Base-by-base conservation (phyloP, 2,888 invertebrate genomes). In the Cremastinae sp. region DNA sequence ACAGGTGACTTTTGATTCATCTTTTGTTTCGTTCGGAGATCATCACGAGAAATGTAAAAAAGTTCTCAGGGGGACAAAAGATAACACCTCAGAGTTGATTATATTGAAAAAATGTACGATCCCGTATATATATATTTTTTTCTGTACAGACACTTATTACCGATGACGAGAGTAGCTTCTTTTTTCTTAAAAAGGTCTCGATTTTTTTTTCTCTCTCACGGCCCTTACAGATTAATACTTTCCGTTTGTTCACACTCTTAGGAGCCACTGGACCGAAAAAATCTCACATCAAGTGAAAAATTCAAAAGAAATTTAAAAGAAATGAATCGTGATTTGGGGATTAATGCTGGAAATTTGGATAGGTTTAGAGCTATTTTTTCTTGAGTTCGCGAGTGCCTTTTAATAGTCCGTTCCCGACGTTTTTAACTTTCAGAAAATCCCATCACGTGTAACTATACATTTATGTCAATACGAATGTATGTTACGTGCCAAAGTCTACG, bases 171-270 rank as follows among this genome's bases (percentile, higher is more conserved):
- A 61, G 64, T 54, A 62, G 4, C 22, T 53, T 18, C 22, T 28
- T 41, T 16, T 56, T 38, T 41, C 47, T 58, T 28, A 59, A 20
- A 5, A 3, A 14, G 28, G 28, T 12, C 28, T 61, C 34, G 7
- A 22, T 34, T 58, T 69, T 20, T 59, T 54, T 38, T 49, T 56
- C 73, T 65, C 61, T 78, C 51, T 75, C 71, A 62, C 62, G 73
- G 71, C 76, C 41, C 83, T 85, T 85, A 86, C 80, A 83, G 83
- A 83, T 87, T 83, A 86, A 84, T 87, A 88, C 85, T 88, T 88
- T 87, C 85, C 83, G 79, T 79, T 79, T 73, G 73, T 69, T 16
- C 53, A 41, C 59, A 74, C 68, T 61, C 65, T 62, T 14, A 43
- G n/a, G 14, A 53, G 28, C 53, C 47, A 53, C 8, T 71, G 41